Conservation (phyloP, 2,113 vertebrate genomes). For the Oryzias javanicus region DNA sequence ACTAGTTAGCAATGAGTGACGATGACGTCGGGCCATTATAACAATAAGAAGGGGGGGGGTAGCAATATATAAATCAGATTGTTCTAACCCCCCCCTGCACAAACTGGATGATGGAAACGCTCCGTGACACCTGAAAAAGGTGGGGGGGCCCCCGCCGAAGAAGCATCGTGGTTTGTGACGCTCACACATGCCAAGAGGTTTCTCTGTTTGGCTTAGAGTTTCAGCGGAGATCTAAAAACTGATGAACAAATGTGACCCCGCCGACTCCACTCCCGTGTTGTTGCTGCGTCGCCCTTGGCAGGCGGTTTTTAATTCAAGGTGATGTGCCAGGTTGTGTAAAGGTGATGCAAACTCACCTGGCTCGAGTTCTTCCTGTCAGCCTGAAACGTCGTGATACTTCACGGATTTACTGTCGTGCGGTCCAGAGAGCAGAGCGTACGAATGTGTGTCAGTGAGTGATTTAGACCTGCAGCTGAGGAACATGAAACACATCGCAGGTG, state of each 20-base stretch:
- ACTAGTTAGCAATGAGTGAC: no score
- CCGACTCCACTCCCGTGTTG: constrained; percentile 34
- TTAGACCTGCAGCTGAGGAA: constrained; percentile 55
- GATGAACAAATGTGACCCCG: constrained; percentile 46
- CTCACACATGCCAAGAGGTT: constrained; percentile 13
- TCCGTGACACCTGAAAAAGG: constrained; percentile 31
- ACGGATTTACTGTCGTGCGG: constrained; percentile 44
- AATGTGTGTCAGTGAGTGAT: constrained; percentile 66
- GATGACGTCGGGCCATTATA: no score
- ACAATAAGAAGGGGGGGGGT: no score
- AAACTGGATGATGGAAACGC: constrained; percentile 37
- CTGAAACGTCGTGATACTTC: constrained; percentile 47
- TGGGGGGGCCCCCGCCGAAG: constrained; percentile 14
- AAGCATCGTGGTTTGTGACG: constrained; percentile 38
- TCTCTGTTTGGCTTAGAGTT: constrained; percentile 37
- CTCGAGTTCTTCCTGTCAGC: constrained; percentile 57
- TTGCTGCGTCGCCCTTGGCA: constrained; percentile 44
- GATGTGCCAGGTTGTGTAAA: constrained; percentile 54
- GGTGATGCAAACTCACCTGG: constrained; percentile 60
- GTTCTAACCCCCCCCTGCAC: constrained; percentile 2
- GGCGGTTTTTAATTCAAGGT: constrained; percentile 15
- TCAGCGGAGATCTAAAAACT: constrained; percentile 28
- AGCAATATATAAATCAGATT: neutral
- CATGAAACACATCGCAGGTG: constrained; percentile 58
- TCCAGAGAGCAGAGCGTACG: constrained; percentile 49